Conservation (phyloP, 2,113 vertebrate genomes). For the Colaptes auratus region DNA sequence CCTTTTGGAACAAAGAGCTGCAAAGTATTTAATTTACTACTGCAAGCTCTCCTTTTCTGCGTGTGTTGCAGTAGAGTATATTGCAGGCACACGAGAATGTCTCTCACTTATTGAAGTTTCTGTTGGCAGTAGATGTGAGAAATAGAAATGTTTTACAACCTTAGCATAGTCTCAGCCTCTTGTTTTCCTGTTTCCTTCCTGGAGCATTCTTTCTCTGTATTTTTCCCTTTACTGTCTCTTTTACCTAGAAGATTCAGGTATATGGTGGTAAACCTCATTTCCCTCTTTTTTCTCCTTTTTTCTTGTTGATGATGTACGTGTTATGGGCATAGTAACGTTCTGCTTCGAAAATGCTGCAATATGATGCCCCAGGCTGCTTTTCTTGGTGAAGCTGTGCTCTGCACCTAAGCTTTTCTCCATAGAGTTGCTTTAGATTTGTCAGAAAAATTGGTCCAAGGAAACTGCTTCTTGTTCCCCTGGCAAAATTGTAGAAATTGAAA, state of each 20-base stretch:
- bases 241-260: slow-evolving; percentile 83
- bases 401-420: not conserved
- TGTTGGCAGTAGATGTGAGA: slow-evolving; percentile 37
- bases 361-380: slow-evolving; percentile 70
- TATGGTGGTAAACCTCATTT: slow-evolving; percentile 63
- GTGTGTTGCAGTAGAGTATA: not conserved
- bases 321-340: slow-evolving; percentile 33
- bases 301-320: slow-evolving; percentile 33
- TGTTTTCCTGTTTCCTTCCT: slow-evolving; percentile 73
- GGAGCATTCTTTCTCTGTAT: slow-evolving; percentile 70
- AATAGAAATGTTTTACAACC: slow-evolving; percentile 60
- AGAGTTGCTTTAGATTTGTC: not conserved
- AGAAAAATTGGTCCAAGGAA: slow-evolving; percentile 16
- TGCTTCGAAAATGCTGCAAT: slow-evolving; percentile 78
- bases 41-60: not conserved
- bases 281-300: not conserved
- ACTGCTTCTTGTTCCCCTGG: not conserved
- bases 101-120: slow-evolving; percentile 1
- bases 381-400: not conserved
- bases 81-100: slow-evolving; percentile 18
- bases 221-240: slow-evolving; percentile 73
- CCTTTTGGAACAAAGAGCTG: slow-evolving; percentile 18
- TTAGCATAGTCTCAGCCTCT: slow-evolving; percentile 70
- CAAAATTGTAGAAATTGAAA: slow-evolving; percentile 9
- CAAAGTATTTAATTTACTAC: slow-evolving; percentile 40